A percentile compares a stretch with the other conserved stretches of the same genome.
Conservation (phyloP, 2,113 vertebrate species). For the Alligator mississippiensis region DNA sequence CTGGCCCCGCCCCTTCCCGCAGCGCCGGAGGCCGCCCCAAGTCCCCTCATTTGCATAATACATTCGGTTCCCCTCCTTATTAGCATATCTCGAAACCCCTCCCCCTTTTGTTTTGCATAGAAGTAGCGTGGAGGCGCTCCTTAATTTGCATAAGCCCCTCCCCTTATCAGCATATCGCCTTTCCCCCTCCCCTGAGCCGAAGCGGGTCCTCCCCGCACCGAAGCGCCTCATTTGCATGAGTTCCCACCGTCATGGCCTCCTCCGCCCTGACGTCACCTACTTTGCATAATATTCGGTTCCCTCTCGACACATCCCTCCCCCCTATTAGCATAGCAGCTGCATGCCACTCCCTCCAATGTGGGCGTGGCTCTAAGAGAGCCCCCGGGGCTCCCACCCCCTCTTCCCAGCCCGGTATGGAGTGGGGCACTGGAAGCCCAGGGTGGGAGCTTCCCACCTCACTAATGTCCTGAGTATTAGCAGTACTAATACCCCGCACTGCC, state of each 20-base stretch:
- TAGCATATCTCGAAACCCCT: not conserved
- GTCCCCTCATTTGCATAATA: not conserved
- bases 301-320: not conserved
- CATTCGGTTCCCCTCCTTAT: not conserved
- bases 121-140: not conserved
- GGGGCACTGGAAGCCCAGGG: too few species aligned
- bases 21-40: not conserved
- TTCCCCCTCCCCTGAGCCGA: too few species aligned
- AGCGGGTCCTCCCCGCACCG: too few species aligned
- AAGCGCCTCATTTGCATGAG: too few species aligned
- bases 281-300: not conserved
- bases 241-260: too few species aligned
- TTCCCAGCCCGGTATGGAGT: too few species aligned
- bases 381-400: not conserved
- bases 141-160: not conserved
- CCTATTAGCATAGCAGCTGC: not conserved
- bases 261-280: too few species aligned
- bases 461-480: too few species aligned
- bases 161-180: not conserved
- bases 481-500: too few species aligned
- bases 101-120: not conserved
- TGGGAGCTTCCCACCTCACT: too few species aligned
- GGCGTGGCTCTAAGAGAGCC: too few species aligned
- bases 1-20: too few species aligned
- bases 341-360: not conserved